These are phyloP conservation scores for Tiliacea aurago DNA, from an alignment of 2,888 invertebrate genomes.

Conservation along the genomic window DNA sequence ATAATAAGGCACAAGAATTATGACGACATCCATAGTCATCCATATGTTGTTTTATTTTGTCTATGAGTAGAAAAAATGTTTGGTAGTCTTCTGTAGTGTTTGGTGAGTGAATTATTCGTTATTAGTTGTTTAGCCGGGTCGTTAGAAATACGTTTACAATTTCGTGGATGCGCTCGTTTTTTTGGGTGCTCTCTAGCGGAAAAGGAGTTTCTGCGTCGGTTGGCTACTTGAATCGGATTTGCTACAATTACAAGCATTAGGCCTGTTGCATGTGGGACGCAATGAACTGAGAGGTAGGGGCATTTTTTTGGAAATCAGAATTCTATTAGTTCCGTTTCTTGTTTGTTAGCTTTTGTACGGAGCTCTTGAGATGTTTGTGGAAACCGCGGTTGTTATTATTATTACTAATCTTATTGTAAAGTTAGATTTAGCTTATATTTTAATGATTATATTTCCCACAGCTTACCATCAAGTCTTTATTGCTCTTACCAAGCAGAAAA, in stretches of 20 bases:
- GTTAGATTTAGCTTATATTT: background rate
- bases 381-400: constrained; percentile 31
- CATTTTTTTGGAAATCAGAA: constrained; percentile 60
- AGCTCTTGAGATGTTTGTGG: constrained; percentile 29
- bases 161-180: constrained; percentile 79
- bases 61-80: constrained; percentile 65
- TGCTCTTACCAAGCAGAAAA: rapidly evolving
- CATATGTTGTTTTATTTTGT: constrained; percentile 82
- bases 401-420: background rate
- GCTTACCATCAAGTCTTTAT: background rate
- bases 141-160: constrained; percentile 83
- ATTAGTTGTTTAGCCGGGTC: constrained; percentile 80
- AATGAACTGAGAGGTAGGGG: constrained; percentile 66
- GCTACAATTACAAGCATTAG: constrained; percentile 82
- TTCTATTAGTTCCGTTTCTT: constrained; percentile 55
- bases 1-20: constrained; percentile 89
- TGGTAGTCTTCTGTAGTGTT: constrained; percentile 72
- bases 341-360: constrained; percentile 42
- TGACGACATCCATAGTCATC: constrained; percentile 84
- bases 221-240: constrained; percentile 83
- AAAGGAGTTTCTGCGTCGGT: constrained; percentile 84
- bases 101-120: constrained; percentile 83
- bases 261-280: constrained; percentile 72
- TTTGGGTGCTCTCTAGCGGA: constrained; percentile 78
- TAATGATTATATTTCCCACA: constrained; percentile 7